A percentile compares a stretch with the other conserved stretches of the same genome.
phyloP scores from a whole-genome alignment of 2,888 invertebrate species.

The Morpho helenor region DNA sequence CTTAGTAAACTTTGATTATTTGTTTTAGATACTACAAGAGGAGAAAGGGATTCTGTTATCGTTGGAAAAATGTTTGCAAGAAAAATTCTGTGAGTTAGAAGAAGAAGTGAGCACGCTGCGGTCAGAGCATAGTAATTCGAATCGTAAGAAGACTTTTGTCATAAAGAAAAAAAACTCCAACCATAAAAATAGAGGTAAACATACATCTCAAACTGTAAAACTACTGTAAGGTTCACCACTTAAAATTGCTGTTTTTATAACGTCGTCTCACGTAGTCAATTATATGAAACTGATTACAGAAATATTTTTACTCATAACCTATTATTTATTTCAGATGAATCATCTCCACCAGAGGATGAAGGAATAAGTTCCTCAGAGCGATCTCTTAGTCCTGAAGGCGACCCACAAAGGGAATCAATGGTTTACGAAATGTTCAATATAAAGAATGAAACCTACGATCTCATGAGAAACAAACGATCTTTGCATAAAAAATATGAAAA shows the following conservation, averaged over 20 bases:
- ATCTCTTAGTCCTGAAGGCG: constrained; percentile 86
- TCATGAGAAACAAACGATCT: constrained; percentile 65
- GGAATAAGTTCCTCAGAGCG: constrained; percentile 92
- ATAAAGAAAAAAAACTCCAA: constrained; percentile 69
- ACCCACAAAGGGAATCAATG: constrained; percentile 78
- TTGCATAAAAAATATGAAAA: constrained; percentile 60
- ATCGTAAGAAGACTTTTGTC: constrained; percentile 68
- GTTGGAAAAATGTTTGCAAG: constrained; percentile 86
- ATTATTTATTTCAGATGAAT: constrained; percentile 68
- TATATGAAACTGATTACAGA: neutral
- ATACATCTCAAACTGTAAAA: too few relatives aligned
- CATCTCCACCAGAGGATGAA: constrained; percentile 91
- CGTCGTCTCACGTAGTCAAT: too few relatives aligned
- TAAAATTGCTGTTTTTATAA: too few relatives aligned
- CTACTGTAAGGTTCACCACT: too few relatives aligned
- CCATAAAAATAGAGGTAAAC: constrained; percentile 68
- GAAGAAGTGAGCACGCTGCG: constrained; percentile 83
- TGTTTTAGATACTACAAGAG: constrained; percentile 83
- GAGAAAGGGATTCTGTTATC: constrained; percentile 87
- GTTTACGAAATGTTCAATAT: constrained; percentile 81
- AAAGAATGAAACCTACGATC: constrained; percentile 77
- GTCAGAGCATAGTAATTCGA: constrained; percentile 73
- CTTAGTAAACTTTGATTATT: neutral
- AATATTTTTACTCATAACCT: neutral
- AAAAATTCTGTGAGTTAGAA: constrained; percentile 86